A percentile compares a stretch with the other conserved stretches of the same genome.
Evolutionary conservation across 2,888 invertebrate species (phyloP).

Genomic region (Busseola fusca): DNA sequence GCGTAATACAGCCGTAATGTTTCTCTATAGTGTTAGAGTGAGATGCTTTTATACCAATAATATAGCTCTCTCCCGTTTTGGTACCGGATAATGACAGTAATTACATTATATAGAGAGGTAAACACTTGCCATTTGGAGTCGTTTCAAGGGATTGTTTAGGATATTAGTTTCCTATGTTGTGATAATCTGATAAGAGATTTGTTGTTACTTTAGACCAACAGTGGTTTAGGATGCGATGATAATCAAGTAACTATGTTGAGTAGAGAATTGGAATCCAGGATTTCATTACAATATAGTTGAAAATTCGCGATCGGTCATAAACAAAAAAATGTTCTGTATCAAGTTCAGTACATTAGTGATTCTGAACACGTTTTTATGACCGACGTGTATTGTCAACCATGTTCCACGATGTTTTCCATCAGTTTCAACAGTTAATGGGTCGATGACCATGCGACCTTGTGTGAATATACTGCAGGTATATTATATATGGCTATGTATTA

Average conservation of each 20-base stretch:
- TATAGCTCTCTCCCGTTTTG: conserved; percentile 14
- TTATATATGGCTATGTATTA: too few species aligned
- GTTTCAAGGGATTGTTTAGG: conserved; percentile 26
- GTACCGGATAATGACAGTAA: conserved; percentile 27
- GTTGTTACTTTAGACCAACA: conserved; percentile 1
- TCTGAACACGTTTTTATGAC: too few species aligned
- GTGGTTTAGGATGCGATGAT: background rate
- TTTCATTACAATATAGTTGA: too few species aligned
- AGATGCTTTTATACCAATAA: conserved; percentile 8
- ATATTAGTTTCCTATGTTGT: conserved; percentile 37
- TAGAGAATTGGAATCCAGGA: background rate
- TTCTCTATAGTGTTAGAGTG: conserved; percentile 12
- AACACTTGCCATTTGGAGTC: conserved; percentile 32
- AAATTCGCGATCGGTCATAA: too few species aligned
- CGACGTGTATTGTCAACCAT: too few species aligned
- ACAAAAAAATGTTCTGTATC: too few species aligned
- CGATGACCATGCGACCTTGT: too few species aligned
- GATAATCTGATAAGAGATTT: conserved; percentile 35
- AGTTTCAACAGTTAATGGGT: too few species aligned
- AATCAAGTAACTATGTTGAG: background rate
- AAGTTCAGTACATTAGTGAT: too few species aligned
- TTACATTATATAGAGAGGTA: conserved; percentile 37
- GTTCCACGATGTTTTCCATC: too few species aligned
- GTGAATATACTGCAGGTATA: too few species aligned
- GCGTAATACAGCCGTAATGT: conserved; percentile 25